phyloP scores from a whole-genome alignment of 2,888 invertebrate genomes.

The Orchestes rusci region DNA sequence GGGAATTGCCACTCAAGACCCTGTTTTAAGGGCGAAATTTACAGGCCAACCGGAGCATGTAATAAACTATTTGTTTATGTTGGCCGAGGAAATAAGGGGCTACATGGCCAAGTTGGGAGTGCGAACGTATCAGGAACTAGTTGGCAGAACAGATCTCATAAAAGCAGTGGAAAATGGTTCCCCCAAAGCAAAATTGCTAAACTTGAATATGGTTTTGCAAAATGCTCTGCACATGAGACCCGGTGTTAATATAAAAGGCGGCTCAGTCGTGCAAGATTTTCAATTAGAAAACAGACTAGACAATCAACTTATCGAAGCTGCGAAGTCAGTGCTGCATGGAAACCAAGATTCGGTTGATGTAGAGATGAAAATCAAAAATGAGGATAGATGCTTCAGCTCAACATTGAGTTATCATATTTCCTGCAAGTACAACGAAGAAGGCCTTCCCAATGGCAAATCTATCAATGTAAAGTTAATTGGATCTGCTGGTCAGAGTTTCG shows the following conservation, averaged over 20 bases:
- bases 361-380: constrained; percentile 77
- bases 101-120: constrained; percentile 91
- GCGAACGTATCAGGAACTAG: constrained; percentile 56
- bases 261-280: constrained; percentile 76
- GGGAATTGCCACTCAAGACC: constrained; percentile 98
- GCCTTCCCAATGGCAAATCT: constrained; percentile 68
- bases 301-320: constrained; percentile 65
- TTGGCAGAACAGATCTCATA: constrained; percentile 86
- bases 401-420: constrained; percentile 94
- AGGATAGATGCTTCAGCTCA: constrained; percentile 86
- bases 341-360: constrained; percentile 61
- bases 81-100: constrained; percentile 92
- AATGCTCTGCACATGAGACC: constrained; percentile 87
- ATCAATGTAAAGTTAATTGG: constrained; percentile 81
- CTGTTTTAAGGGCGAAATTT: constrained; percentile 89
- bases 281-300: constrained; percentile 78
- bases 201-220: constrained; percentile 78
- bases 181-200: constrained; percentile 75
- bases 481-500: constrained; percentile 98
- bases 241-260: constrained; percentile 83
- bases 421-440: constrained; percentile 81
- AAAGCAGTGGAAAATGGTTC: constrained; percentile 64
- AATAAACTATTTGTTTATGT: constrained; percentile 93
- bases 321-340: constrained; percentile 69
- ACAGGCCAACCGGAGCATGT: constrained; percentile 97